A percentile compares a stretch with the other conserved stretches of the same genome.
Evolutionary conservation across 2,888 invertebrate genomes (phyloP).

Genomic region (Nymphalis urticae): DNA sequence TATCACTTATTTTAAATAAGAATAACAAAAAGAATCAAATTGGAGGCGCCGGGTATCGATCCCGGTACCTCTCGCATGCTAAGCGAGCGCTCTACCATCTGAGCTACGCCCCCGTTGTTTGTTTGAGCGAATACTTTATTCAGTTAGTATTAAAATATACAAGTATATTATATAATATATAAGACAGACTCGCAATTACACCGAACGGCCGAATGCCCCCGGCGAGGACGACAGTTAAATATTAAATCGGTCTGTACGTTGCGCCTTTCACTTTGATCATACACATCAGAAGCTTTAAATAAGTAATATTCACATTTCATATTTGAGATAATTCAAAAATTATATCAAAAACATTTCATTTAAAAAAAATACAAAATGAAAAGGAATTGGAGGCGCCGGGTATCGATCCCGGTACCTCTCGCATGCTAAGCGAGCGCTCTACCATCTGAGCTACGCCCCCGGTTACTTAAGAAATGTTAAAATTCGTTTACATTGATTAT

Average conservation of each 20-base stretch:
- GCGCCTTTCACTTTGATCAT: slow-evolving; percentile 26
- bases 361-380: not conserved
- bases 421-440: slow-evolving; percentile 82
- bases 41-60: slow-evolving; percentile 81
- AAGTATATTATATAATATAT: not conserved
- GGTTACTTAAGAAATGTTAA: not conserved
- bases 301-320: not conserved
- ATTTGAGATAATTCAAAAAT: not conserved
- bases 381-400: slow-evolving; percentile 74
- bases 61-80: slow-evolving; percentile 82
- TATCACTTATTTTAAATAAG: no score
- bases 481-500: not conserved
- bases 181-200: slow-evolving; percentile 11
- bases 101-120: slow-evolving; percentile 73
- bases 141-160: not conserved
- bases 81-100: slow-evolving; percentile 82
- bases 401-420: slow-evolving; percentile 82
- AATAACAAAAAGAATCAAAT: slow-evolving; percentile 14
- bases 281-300: slow-evolving; percentile 7
- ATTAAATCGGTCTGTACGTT: slow-evolving; percentile 16
- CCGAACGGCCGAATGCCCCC: slow-evolving; percentile 12
- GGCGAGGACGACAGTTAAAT: slow-evolving; percentile 25
- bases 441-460: slow-evolving; percentile 82
- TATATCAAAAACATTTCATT: not conserved
- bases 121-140: not conserved